Evolutionary conservation across 2,888 invertebrate genomes (phyloP), one percentile per base, ranked within the genome.

Genomic region (Oscheius sp.): DNA sequence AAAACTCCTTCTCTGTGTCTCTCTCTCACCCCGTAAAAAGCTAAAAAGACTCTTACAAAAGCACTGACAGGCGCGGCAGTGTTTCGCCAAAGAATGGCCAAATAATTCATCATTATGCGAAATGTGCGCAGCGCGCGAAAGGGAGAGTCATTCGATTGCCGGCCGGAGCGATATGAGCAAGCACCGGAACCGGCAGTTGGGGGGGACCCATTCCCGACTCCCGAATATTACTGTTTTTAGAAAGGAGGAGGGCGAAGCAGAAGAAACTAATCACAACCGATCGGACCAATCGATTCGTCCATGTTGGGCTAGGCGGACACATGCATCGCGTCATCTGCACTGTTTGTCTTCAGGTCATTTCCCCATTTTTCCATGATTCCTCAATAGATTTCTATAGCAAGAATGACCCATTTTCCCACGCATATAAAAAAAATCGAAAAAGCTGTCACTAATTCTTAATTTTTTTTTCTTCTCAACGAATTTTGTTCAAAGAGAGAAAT

Each of bases 61-160:
- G 48, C 25, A 48, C 48, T 20, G 25, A 17, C 42, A 12, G n/a
- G n/a, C n/a, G n/a, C n/a, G n/a, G n/a, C n/a, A n/a, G n/a, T n/a
- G 37, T 10, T n/a, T 4, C 4, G 42, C 15, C 15, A 42, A 42
- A 42, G 57, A 57, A 57, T 34, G 57, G 58, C 31, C 45, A 61
- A 61, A 61, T 61, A 61, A 61, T 61, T 61, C 61, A 61, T 61
- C 61, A 61, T 45, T 61, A 61, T 61, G 61, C 45, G 61, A 45
- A 45, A 45, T 61, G 57, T 45, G 61, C 45, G 61, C 29, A 25
- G 34, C 33, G 45, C 42, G 61, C 33, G 34, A 37, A 61, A 61
- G 42, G 45, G 55, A 61, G 61, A 61, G 61, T 61, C 61, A 61
- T 61, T 61, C 61, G 45, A 61, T 61, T 61, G 61, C 25, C 61